Evolutionary conservation across 2,113 vertebrate genomes (phyloP), one percentile per base, ranked within the genome.

Genomic region (Syrrhaptes paradoxus): DNA sequence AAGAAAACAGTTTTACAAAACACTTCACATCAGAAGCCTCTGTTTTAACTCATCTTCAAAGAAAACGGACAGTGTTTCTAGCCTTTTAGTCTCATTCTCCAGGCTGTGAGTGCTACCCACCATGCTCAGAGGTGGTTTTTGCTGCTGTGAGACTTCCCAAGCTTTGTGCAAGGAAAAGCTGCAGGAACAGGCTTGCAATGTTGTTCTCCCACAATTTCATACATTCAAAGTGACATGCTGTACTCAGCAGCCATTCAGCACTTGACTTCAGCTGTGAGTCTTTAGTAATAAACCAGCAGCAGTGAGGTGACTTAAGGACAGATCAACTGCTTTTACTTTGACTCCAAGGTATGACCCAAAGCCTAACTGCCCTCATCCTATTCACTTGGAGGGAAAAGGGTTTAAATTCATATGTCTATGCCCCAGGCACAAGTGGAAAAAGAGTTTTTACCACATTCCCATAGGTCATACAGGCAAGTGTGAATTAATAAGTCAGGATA

Each of bases 261-360:
- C 79, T 96, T 88, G 46, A 89, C 86, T 96, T 96, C 86, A 97
- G 77, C 91, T 90, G 46, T 36, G 51, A 88, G 84, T 58, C 70
- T 89, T 83, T 87, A 92, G 81, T 72, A 82, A 89, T 68, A 95
- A 95, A 86, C n/a, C 72, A 95, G 46, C 49, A 96, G 65, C 75
- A 67, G 36, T 29, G 76, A 96, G 91, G 94, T 95, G 88, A 94
- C 90, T 79, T 88, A 65, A 97, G 96, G 96, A 96, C 94, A 96
- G 57, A 86, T 13, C 49, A 90, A 58, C 58, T 65, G 58, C 71
- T 83, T 88, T 90, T 81, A 41, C 58, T 91, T 84, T 67, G 63
- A 63, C 79, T 93, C 59, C 38, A 71, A 81, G 85, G 79, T 90
- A 74, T 17, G 61, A 94, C 38, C 90, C 76, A 90, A 90, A 83